Percentiles rank a stretch among this genome's conserved stretches.
These are phyloP conservation scores for Alectoris magna DNA, from an alignment of 2,797 vertebrate genomes.

Conservation along the genomic window DNA sequence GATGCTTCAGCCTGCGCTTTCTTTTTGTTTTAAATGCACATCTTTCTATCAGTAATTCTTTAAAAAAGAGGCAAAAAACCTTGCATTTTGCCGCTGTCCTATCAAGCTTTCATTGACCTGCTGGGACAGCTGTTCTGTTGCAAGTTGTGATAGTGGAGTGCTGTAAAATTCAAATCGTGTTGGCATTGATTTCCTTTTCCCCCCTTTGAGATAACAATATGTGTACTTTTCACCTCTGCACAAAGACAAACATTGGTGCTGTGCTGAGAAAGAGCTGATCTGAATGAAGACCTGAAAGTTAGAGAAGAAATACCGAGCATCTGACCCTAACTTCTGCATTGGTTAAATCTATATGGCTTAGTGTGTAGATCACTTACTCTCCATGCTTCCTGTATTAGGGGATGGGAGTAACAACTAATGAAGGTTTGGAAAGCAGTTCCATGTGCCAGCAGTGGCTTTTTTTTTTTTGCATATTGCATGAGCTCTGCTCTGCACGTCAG, in stretches of 20 bases:
- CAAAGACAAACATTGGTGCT: background rate
- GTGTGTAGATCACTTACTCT: background rate
- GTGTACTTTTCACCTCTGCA: constrained; percentile 2
- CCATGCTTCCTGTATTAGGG: background rate
- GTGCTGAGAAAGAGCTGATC: background rate
- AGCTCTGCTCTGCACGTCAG: background rate
- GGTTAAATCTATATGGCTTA: background rate
- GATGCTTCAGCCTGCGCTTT: background rate
- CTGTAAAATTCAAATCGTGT: constrained; percentile 37
- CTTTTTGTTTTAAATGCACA: background rate
- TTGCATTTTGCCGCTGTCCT: background rate
- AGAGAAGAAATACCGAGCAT: background rate
- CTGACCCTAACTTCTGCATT: background rate
- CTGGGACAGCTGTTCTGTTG: constrained; percentile 46
- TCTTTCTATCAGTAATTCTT: background rate
- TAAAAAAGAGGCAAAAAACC: background rate
- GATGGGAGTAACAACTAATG: background rate
- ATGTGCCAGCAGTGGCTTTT: background rate
- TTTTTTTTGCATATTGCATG: background rate
- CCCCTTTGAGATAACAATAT: background rate
- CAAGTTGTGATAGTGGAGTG: background rate
- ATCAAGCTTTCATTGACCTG: constrained; percentile 25
- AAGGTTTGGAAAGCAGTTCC: background rate
- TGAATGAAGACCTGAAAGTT: background rate
- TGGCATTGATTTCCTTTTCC: background rate